Evolutionary conservation across 2,797 vertebrate genomes (phyloP).

Genomic region (Sebastes iracundus): DNA sequence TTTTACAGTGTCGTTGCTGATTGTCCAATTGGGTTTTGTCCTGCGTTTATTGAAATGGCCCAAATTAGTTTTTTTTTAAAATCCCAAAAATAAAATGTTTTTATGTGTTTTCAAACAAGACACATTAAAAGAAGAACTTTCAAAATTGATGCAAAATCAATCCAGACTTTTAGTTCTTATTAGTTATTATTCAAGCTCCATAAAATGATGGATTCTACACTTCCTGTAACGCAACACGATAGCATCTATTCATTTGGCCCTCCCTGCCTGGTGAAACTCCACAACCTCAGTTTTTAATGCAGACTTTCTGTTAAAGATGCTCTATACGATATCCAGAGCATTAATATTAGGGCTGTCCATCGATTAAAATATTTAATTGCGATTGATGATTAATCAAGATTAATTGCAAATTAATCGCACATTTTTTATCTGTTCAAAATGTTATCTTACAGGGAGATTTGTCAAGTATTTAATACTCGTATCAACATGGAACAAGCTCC

Average conservation of each 20-base stretch:
- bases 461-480: no score
- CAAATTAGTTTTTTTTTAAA: no score
- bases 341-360: no score
- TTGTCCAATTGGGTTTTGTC: neutral
- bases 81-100: no score
- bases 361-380: no score
- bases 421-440: no score
- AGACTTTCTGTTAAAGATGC: no score
- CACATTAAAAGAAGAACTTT: neutral
- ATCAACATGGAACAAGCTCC: no score
- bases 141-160: neutral
- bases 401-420: no score
- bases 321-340: no score
- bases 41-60: neutral
- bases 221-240: neutral
- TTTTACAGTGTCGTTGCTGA: neutral
- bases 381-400: no score
- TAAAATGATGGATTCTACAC: neutral
- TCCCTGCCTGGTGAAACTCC: neutral
- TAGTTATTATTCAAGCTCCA: neutral
- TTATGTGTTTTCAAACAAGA: neutral
- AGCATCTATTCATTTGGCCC: neutral
- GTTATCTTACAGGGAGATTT: no score
- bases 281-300: neutral
- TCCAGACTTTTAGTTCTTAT: neutral